Percentiles rank a stretch among this genome's conserved stretches.
phyloP scores from a whole-genome alignment of 2,797 vertebrate species.

The Simalia tracyae region DNA sequence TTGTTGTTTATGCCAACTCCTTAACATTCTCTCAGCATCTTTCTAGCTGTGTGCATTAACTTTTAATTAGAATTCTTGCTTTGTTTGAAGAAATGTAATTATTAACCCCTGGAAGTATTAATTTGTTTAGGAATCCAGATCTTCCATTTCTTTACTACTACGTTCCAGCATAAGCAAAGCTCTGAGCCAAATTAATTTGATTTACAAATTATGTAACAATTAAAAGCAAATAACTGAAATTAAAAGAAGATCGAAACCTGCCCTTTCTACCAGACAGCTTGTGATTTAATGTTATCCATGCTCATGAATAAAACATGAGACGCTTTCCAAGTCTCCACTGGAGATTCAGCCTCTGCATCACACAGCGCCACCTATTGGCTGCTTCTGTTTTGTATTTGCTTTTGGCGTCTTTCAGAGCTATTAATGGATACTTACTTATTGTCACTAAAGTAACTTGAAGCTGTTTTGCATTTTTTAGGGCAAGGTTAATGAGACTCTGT shows the following conservation, averaged over 20 bases:
- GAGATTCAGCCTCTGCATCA: not conserved
- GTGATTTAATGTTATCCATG: conserved; percentile 70
- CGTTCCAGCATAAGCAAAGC: conserved; percentile 46
- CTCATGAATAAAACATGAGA: conserved; percentile 64
- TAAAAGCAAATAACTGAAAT: conserved; percentile 66
- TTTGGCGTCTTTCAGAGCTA: not conserved
- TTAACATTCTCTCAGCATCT: conserved; percentile 54
- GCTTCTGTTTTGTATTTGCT: not conserved
- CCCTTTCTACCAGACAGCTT: conserved; percentile 54
- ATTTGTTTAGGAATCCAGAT: conserved; percentile 60
- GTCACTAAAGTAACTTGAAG: not conserved
- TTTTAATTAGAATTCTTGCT: conserved; percentile 57
- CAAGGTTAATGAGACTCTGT: conserved; percentile 1
- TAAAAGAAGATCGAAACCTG: conserved; percentile 67
- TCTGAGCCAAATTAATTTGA: conserved; percentile 62
- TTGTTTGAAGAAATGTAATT: conserved; percentile 7
- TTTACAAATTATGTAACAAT: conserved; percentile 68
- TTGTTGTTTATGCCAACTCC: not conserved
- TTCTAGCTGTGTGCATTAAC: conserved; percentile 52
- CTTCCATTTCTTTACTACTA: conserved; percentile 23
- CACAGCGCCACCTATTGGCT: conserved; percentile 51
- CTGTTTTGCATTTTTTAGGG: not conserved
- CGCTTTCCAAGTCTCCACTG: not conserved
- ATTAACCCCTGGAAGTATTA: conserved; percentile 53
- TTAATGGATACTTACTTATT: not conserved